These are phyloP conservation scores for Xestia rhomboidea DNA, from an alignment of 2,888 invertebrate species.

Conservation along the genomic window DNA sequence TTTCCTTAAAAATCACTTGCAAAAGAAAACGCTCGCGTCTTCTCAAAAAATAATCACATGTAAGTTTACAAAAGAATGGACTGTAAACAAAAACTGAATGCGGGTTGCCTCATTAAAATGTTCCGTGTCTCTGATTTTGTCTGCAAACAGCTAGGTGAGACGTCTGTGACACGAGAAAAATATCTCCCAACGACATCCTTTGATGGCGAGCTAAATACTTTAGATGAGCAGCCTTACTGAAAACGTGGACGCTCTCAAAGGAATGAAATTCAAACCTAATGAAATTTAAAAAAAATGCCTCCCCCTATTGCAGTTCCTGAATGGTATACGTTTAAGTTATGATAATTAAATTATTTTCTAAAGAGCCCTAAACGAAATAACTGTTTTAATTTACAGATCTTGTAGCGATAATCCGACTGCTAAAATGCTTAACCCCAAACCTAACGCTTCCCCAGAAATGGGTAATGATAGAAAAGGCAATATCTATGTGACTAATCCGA, in stretches of 20 bases:
- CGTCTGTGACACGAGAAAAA: slow-evolving; percentile 64
- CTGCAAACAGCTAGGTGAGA: slow-evolving; percentile 81
- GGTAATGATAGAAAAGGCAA: slow-evolving; percentile 51
- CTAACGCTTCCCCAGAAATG: slow-evolving; percentile 66
- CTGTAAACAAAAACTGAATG: slow-evolving; percentile 85
- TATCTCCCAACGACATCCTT: slow-evolving; percentile 71
- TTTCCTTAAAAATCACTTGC: slow-evolving; percentile 19
- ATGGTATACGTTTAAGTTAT: slow-evolving; percentile 13
- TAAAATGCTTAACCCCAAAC: slow-evolving; percentile 67
- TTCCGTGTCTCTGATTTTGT: slow-evolving; percentile 89
- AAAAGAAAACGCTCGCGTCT: slow-evolving; percentile 38
- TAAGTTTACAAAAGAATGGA: slow-evolving; percentile 70
- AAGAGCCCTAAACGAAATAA: slow-evolving; percentile 29
- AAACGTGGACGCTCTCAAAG: slow-evolving; percentile 58
- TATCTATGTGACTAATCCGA: slow-evolving; percentile 67
- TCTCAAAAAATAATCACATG: slow-evolving; percentile 54
- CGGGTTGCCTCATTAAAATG: slow-evolving; percentile 89
- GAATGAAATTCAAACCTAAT: slow-evolving; percentile 49
- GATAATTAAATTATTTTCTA: slow-evolving; percentile 22
- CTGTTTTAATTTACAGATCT: slow-evolving; percentile 73
- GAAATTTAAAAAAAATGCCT: slow-evolving; percentile 45
- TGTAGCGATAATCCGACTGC: slow-evolving; percentile 56
- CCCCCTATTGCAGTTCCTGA: slow-evolving; percentile 8
- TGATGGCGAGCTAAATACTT: slow-evolving; percentile 77
- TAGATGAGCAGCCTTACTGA: slow-evolving; percentile 70